phyloP scores from a whole-genome alignment of 2,888 invertebrate species.

The Acleris sparsana region DNA sequence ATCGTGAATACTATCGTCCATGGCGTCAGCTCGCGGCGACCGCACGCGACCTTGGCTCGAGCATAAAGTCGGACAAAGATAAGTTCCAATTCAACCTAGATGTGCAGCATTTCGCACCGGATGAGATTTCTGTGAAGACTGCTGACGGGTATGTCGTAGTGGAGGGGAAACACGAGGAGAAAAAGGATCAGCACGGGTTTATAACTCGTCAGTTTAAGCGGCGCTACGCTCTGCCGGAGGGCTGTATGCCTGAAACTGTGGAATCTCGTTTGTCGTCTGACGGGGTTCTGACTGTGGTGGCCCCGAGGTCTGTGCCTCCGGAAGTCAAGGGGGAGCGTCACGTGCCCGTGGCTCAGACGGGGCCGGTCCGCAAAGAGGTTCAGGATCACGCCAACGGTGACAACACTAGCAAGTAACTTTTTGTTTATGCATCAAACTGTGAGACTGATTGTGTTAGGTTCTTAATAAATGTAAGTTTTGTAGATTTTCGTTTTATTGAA shows the following conservation, averaged over 20 bases:
- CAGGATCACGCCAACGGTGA: constrained; percentile 78
- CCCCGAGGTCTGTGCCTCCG: constrained; percentile 75
- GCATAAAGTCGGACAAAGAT: constrained; percentile 76
- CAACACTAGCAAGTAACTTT: constrained; percentile 46
- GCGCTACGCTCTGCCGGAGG: constrained; percentile 89
- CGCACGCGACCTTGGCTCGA: constrained; percentile 78
- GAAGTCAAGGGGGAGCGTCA: constrained; percentile 75
- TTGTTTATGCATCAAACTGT: constrained; percentile 4
- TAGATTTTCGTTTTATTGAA: constrained; percentile 1
- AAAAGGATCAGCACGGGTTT: constrained; percentile 88
- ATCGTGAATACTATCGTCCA: constrained; percentile 68
- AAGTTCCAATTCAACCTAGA: constrained; percentile 86
- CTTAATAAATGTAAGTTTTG: constrained; percentile 29
- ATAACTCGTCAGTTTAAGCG: constrained; percentile 90
- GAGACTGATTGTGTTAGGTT: constrained; percentile 34
- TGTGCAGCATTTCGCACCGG: constrained; percentile 89
- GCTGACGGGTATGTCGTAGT: constrained; percentile 87
- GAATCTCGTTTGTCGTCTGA: constrained; percentile 89
- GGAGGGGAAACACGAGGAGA: constrained; percentile 92
- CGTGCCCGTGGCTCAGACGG: constrained; percentile 85
- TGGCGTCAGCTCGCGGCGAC: constrained; percentile 77
- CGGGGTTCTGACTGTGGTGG: constrained; percentile 88
- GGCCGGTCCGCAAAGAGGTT: constrained; percentile 81
- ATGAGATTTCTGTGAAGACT: constrained; percentile 90
- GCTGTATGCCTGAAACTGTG: constrained; percentile 87